A percentile compares a stretch with the other conserved stretches of the same genome.
Evolutionary conservation across 2,113 vertebrate genomes (phyloP).

Genomic region (Pseudorectes ferrugineus): DNA sequence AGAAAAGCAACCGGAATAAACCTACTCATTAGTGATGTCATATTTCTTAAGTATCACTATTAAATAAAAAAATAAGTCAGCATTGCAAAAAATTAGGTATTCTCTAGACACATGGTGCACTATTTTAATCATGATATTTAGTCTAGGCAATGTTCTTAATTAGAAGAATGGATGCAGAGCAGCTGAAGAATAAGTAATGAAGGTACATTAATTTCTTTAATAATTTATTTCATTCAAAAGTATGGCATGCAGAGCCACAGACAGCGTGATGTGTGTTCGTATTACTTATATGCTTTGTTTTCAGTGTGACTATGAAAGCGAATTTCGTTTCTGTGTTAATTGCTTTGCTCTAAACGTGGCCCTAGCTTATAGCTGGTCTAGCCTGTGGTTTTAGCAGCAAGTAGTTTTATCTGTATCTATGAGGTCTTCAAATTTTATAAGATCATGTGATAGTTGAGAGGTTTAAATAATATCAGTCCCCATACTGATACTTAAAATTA

Average conservation of each 20-base stretch:
- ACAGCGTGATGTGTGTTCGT: neutral
- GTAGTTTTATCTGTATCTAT: neutral
- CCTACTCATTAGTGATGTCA: neutral
- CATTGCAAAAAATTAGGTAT: neutral
- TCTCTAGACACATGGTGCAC: neutral
- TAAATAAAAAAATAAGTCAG: neutral
- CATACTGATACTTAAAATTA: neutral
- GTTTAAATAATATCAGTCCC: neutral
- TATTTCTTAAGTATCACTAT: neutral
- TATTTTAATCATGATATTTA: slow-evolving; percentile 2
- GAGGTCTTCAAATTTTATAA: neutral
- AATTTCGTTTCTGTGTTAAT: neutral
- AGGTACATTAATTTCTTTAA: slow-evolving; percentile 10
- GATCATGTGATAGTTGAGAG: neutral
- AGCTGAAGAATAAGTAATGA: slow-evolving; percentile 40
- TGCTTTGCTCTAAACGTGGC: neutral
- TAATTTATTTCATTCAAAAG: slow-evolving; percentile 27
- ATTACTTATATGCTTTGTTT: neutral
- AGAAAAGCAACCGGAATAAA: neutral
- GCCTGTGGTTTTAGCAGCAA: neutral
- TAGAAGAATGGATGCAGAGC: slow-evolving; percentile 7
- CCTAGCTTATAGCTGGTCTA: neutral
- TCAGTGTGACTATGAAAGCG: neutral
- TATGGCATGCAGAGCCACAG: neutral
- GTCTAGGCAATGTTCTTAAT: slow-evolving; percentile 30